Conservation (phyloP, 2,113 vertebrate genomes). For the Shinisaurus crocodilurus region DNA sequence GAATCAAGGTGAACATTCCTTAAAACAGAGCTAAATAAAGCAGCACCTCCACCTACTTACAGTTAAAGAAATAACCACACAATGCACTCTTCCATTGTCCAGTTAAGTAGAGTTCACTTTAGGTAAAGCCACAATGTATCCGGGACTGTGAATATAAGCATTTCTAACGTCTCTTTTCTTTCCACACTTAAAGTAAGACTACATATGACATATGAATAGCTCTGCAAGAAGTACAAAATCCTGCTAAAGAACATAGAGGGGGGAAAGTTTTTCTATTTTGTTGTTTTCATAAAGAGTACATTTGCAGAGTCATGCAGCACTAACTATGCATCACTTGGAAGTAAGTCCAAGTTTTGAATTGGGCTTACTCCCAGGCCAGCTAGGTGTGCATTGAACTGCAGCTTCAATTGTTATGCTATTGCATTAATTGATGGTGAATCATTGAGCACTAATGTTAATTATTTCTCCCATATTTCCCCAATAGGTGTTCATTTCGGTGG, state of each 20-base stretch:
- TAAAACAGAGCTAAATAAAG: not conserved
- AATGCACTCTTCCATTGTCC: not conserved
- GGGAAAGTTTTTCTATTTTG: not conserved
- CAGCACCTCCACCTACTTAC: not conserved
- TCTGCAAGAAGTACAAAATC: not conserved
- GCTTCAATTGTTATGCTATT: not conserved
- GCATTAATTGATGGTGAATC: not conserved
- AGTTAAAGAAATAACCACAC: not conserved
- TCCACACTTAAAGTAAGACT: not conserved
- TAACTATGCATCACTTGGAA: not conserved
- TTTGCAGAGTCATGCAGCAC: not conserved
- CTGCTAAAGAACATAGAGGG: not conserved
- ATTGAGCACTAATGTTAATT: not conserved
- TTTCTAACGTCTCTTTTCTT: not conserved
- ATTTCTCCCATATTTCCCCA: rapidly evolving
- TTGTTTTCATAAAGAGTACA: not conserved
- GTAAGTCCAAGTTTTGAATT: not conserved
- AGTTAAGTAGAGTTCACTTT: not conserved
- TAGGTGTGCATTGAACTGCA: not conserved
- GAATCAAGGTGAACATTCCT: not conserved
- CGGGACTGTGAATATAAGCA: not conserved
- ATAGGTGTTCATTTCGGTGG: conserved; percentile 84
- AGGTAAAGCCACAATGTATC: not conserved
- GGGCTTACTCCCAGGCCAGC: not conserved
- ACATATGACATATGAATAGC: not conserved